Evolutionary conservation across 2,113 vertebrate species (phyloP).

Genomic region (Ovis aries): DNA sequence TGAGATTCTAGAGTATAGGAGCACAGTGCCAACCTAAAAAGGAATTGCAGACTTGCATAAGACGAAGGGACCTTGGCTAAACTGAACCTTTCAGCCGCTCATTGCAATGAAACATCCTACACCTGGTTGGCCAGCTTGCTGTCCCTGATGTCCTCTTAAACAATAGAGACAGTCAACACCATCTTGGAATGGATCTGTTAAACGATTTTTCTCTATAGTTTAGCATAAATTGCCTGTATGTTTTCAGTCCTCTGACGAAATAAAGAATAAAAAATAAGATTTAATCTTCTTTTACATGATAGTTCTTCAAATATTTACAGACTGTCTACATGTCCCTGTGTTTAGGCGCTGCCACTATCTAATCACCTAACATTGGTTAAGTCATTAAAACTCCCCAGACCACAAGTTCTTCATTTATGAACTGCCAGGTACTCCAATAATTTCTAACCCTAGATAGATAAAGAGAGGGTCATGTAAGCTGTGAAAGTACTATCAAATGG

Average conservation of each 20-base stretch:
- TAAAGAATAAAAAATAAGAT: neutral
- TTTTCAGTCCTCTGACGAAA: neutral
- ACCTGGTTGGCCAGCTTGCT: neutral
- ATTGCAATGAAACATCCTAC: neutral
- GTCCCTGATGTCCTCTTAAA: neutral
- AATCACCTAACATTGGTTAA: neutral
- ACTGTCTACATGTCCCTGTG: neutral
- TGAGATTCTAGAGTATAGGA: neutral
- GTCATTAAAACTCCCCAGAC: neutral
- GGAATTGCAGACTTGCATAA: neutral
- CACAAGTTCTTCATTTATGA: neutral
- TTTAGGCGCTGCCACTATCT: neutral
- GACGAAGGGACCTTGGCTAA: neutral
- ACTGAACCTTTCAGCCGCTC: neutral
- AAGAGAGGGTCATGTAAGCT: neutral
- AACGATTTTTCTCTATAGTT: neutral
- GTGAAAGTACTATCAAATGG: neutral
- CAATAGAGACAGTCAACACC: neutral
- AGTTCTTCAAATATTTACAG: neutral
- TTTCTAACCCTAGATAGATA: neutral
- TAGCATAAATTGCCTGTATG: neutral
- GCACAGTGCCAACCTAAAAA: neutral
- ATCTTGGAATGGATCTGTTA: neutral
- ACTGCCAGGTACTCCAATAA: neutral
- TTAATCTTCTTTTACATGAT: neutral